Conservation (phyloP, 1,140 invertebrate species). For the Conus ventricosus region DNA sequence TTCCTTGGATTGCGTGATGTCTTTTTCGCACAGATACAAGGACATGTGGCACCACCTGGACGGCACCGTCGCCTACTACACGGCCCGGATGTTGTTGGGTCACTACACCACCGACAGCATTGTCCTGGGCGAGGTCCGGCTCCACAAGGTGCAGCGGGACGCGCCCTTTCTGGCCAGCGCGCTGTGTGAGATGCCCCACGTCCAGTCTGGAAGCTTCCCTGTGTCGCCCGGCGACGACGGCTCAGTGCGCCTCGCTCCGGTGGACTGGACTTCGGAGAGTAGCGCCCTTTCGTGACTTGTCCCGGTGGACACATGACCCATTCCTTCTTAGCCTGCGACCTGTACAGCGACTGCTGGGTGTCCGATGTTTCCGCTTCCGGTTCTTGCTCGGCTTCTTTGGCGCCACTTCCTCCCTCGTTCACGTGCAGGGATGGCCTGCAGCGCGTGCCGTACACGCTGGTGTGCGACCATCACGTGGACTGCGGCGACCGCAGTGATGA, state of each 20-base stretch:
- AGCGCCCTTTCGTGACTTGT: conserved; percentile 11
- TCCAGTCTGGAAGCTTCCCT: neutral
- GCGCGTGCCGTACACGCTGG: conserved; percentile 27
- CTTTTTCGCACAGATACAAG: neutral
- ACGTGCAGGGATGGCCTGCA: conserved; percentile 3
- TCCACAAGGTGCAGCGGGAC: neutral
- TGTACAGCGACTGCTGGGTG: neutral
- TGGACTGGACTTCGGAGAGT: neutral
- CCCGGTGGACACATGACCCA: neutral
- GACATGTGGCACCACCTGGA: neutral
- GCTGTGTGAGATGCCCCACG: neutral
- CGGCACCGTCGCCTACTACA: neutral
- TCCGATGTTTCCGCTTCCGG: neutral
- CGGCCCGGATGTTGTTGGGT: neutral
- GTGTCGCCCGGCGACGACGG: neutral
- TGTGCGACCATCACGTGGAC: conserved; percentile 34
- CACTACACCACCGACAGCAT: neutral
- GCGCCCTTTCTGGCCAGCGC: neutral
- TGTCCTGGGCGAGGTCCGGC: neutral
- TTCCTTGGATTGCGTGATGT: too few relatives aligned
- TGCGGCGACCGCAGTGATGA: conserved; percentile 38
- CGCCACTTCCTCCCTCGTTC: conserved; percentile 27
- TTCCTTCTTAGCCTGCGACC: conserved; percentile 19
- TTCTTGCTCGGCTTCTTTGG: neutral
- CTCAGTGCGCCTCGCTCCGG: neutral